These are phyloP conservation scores for Drosophila borealis DNA, from an alignment of 2,888 invertebrate genomes.

Conservation along the genomic window DNA sequence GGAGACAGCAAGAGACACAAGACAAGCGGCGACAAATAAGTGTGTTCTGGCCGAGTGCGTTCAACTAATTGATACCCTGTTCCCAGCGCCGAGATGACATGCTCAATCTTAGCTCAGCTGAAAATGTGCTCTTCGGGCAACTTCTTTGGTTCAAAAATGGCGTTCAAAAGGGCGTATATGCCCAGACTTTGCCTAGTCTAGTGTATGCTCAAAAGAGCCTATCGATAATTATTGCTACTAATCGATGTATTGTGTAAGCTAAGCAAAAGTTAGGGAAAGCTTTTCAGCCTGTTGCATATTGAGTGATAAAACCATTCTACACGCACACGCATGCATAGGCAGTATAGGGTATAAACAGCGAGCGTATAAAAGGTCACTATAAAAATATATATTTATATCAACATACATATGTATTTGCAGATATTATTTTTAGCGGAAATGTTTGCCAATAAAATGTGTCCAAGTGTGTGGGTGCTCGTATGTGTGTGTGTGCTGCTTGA, in stretches of 20 bases:
- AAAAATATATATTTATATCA: conserved; percentile 30
- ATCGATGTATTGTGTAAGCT: no score
- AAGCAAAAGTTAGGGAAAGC: no score
- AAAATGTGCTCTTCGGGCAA: no score
- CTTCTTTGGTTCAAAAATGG: no score
- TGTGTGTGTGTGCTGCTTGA: neutral
- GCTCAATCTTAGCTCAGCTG: no score
- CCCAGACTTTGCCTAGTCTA: no score
- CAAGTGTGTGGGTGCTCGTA: neutral
- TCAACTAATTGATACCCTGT: neutral
- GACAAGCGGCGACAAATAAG: conserved; percentile 12
- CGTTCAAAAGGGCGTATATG: no score
- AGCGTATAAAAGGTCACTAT: conserved; percentile 16
- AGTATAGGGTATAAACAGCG: conserved; percentile 4
- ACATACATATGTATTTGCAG: conserved; percentile 5
- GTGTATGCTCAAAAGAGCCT: no score
- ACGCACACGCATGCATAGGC: neutral
- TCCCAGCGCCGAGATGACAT: no score
- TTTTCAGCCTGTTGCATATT: no score
- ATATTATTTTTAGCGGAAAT: conserved; percentile 32
- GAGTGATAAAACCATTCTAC: neutral
- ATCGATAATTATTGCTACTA: no score
- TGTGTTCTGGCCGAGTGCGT: neutral
- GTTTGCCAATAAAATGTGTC: conserved; percentile 18
- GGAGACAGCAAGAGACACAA: conserved; percentile 8